These are phyloP conservation scores for Suillia variegata DNA, from an alignment of 2,888 invertebrate genomes.

Conservation along the genomic window DNA sequence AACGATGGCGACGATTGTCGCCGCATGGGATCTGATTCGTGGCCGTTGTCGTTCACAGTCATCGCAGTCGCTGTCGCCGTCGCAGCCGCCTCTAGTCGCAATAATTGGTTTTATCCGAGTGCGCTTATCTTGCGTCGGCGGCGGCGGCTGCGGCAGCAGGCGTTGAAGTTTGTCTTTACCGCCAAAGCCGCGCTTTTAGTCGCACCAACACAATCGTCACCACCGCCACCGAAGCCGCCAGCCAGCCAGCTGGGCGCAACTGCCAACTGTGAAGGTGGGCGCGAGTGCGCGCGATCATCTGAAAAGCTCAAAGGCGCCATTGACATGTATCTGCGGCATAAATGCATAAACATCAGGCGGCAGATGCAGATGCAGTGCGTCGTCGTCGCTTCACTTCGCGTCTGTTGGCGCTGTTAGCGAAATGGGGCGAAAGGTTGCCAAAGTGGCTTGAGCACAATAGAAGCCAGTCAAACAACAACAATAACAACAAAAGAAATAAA, in stretches of 20 bases:
- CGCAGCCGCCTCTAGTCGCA: constrained; percentile 28
- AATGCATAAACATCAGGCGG: background rate
- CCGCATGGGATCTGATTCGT: background rate
- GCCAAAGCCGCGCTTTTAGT: background rate
- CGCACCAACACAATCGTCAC: background rate
- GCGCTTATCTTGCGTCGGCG: background rate
- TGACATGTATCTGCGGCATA: no score
- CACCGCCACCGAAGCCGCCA: no score
- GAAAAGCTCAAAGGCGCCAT: background rate
- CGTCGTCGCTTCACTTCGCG: no score
- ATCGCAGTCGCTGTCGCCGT: background rate
- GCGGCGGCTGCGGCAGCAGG: background rate
- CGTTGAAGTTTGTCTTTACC: no score
- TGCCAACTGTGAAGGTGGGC: no score
- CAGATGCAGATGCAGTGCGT: background rate
- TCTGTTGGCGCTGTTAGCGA: constrained; percentile 27
- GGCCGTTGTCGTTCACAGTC: no score
- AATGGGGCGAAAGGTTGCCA: constrained; percentile 51
- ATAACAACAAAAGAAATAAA: no score
- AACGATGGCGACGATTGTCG: background rate
- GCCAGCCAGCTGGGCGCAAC: no score
- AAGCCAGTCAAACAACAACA: no score
- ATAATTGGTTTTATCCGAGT: constrained; percentile 28
- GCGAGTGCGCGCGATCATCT: background rate
- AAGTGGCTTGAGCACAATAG: no score